These are phyloP conservation scores for Lanius collurio DNA, from an alignment of 2,113 vertebrate genomes.

Conservation along the genomic window DNA sequence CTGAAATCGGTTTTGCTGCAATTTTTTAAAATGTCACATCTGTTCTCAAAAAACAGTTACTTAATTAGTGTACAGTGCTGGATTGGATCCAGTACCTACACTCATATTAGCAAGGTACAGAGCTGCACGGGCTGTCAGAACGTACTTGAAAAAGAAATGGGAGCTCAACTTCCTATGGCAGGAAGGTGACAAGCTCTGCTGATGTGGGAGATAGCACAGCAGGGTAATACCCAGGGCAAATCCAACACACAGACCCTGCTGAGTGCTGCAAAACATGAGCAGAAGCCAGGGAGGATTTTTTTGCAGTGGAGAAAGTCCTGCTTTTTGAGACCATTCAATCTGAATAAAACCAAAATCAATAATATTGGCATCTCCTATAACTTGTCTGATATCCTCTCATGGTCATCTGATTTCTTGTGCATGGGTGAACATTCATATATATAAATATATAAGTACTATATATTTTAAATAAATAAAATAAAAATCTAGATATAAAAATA, in stretches of 20 bases:
- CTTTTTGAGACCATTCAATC: background rate
- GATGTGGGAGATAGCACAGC: background rate
- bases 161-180: background rate
- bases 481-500: background rate
- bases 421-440: background rate
- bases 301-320: background rate
- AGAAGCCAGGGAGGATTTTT: background rate
- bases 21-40: background rate
- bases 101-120: background rate
- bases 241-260: background rate
- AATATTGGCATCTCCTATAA: background rate
- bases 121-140: background rate
- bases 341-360: background rate
- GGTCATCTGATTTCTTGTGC: background rate
- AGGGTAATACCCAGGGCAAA: background rate
- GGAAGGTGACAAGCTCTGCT: background rate
- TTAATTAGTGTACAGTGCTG: background rate
- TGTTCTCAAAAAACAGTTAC: background rate
- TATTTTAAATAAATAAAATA: background rate
- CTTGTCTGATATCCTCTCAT: background rate
- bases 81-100: background rate
- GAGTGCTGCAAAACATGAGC: background rate
- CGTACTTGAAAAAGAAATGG: background rate
- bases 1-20: background rate
- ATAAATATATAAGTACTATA: background rate